Evolutionary conservation across 2,113 vertebrate genomes (phyloP).

Genomic region (Ctenodactylus gundi): DNA sequence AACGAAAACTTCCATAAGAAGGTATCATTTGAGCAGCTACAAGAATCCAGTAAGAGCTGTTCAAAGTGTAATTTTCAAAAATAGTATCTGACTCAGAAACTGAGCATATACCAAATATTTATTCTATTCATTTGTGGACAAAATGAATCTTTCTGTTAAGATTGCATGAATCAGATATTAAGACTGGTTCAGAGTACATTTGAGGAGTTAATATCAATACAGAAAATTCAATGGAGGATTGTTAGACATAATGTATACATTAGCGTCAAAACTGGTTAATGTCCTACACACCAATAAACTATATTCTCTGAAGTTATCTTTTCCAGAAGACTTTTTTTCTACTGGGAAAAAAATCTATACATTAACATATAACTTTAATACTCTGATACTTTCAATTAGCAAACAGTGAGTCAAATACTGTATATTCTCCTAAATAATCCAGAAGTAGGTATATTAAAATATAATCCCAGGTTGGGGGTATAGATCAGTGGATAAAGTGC

Average conservation of each 20-base stretch:
- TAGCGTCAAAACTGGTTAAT: not conserved
- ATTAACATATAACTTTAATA: not conserved
- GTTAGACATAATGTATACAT: not conserved
- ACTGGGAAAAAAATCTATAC: not conserved
- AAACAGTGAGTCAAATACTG: not conserved
- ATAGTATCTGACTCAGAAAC: not conserved
- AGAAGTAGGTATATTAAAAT: not conserved
- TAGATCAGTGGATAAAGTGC: no score
- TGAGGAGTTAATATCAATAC: not conserved
- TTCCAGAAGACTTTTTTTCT: not conserved
- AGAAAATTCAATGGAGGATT: not conserved
- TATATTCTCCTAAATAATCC: not conserved
- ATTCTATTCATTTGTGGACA: not conserved
- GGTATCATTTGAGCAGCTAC: not conserved
- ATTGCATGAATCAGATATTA: not conserved
- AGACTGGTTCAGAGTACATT: not conserved
- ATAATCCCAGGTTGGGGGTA: not conserved
- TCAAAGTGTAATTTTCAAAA: slow-evolving; percentile 5
- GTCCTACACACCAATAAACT: not conserved
- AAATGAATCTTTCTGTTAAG: not conserved
- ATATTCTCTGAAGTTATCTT: not conserved
- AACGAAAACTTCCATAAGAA: not conserved
- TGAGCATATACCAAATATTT: not conserved
- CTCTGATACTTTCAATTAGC: not conserved
- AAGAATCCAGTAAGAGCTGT: not conserved